Evolutionary conservation across 1,140 invertebrate species (phyloP), one percentile per base, ranked within the genome.

Genomic region (Pissodes strobi): DNA sequence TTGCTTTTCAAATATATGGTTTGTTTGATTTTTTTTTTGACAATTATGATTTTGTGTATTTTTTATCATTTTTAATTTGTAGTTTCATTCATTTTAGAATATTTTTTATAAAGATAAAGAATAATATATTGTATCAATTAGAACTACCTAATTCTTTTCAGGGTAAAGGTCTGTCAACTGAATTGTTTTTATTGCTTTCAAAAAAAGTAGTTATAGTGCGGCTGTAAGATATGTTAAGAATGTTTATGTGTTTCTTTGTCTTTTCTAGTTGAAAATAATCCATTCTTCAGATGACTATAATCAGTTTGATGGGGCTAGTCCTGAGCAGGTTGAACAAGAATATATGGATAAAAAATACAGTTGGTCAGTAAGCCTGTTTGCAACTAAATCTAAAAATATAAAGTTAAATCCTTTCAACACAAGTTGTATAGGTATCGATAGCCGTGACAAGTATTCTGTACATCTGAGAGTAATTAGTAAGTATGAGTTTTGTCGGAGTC

Each of bases 391-490:
- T 19, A 87, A 86, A 62, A 79, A 82, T 22, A 75, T 92, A 1
- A 84, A 84, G 55, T 75, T 94, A 0, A 82, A 88, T 68, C 85
- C 91, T 0, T 94, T 92, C 66, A 85, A 87, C 64, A 76, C 84
- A 39, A 87, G 84, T 15, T 94, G 92, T 70, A 84, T 93, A 70
- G 91, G 90, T 0, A 81, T 95, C 64, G 84, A 85, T 19, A 88
- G 88, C 2, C 78, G 78, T n/a, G 76, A 84, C 15, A 74, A 74
- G 17, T 87, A 87, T 68, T 82, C 64, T 51, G 77, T 87, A 19
- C 76, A 79, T 34, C 70, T 88, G 15, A 76, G 82, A 34, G 78
- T 85, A 25, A 76, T 81, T 41, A 77, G 82, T 85, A 80, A 80
- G 79, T 78, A n/a, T n/a, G n/a, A n/a, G n/a, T n/a, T n/a, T n/a